These are phyloP conservation scores for Thera obeliscata DNA, from an alignment of 2,888 invertebrate genomes.

Conservation along the genomic window DNA sequence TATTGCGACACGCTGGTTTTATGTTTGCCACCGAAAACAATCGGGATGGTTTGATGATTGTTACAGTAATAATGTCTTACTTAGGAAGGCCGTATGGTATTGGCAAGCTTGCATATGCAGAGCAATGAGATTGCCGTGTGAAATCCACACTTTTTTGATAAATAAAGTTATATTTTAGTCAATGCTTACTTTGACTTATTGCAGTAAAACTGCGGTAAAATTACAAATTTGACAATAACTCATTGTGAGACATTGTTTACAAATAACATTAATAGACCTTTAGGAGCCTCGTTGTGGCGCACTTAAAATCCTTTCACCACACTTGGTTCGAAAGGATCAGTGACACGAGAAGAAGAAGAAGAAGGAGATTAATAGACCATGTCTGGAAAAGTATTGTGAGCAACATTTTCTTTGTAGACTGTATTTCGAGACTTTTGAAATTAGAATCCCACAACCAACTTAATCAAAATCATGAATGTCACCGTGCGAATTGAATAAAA, in stretches of 20 bases:
- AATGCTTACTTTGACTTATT: neutral
- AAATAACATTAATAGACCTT: too few relatives aligned
- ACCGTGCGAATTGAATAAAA: constrained; percentile 7
- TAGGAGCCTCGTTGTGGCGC: too few relatives aligned
- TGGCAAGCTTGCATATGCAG: constrained; percentile 13
- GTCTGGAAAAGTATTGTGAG: too few relatives aligned
- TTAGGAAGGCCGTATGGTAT: constrained; percentile 13
- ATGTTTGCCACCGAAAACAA: constrained; percentile 15
- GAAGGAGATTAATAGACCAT: too few relatives aligned
- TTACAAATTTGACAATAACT: too few relatives aligned
- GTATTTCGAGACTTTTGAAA: neutral
- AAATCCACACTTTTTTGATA: constrained; percentile 1
- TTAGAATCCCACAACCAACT: neutral
- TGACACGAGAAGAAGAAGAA: too few relatives aligned
- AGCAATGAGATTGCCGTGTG: constrained; percentile 7
- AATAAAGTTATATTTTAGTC: neutral
- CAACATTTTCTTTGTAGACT: neutral
- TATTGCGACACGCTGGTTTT: constrained; percentile 19
- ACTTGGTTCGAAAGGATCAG: too few relatives aligned
- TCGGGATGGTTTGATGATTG: constrained; percentile 14
- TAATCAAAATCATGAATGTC: neutral
- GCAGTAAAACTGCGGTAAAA: too few relatives aligned
- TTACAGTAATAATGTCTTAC: constrained; percentile 12
- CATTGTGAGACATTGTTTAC: too few relatives aligned
- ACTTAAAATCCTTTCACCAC: too few relatives aligned